These are phyloP conservation scores for Bradysia coprophila DNA, from an alignment of 1,140 invertebrate genomes.

Conservation along the genomic window DNA sequence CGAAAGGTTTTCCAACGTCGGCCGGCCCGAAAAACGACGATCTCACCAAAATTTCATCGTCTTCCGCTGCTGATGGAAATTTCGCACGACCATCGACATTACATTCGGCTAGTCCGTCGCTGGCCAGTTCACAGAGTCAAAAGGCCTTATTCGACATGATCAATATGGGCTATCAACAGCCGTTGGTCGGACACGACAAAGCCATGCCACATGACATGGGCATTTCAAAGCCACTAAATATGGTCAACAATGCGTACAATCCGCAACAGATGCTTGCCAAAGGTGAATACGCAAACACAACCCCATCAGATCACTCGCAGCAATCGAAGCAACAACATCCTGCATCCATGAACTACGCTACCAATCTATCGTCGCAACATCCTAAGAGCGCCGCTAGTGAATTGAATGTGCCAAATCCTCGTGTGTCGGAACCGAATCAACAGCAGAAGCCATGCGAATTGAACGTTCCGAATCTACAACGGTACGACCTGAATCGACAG, in stretches of 20 bases:
- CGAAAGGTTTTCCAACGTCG: constrained; percentile 13
- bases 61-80: background rate
- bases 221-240: constrained; percentile 1
- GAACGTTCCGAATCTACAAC: background rate
- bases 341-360: background rate
- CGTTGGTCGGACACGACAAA: background rate
- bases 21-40: constrained; percentile 5
- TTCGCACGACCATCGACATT: constrained; percentile 4
- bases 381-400: background rate
- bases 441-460: background rate
- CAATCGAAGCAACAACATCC: background rate
- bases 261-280: constrained; percentile 3
- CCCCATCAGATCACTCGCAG: background rate
- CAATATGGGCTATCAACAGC: background rate
- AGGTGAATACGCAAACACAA: constrained; percentile 3
- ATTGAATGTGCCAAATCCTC: background rate
- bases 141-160: too few species aligned
- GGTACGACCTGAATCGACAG: background rate
- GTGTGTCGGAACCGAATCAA: background rate
- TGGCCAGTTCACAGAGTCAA: background rate
- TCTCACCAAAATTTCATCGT: background rate
- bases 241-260: constrained; percentile 2
- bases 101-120: background rate
- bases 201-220: background rate
- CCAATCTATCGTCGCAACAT: background rate